Conservation (phyloP, 2,888 invertebrate genomes). For the Zelleria hepariella region DNA sequence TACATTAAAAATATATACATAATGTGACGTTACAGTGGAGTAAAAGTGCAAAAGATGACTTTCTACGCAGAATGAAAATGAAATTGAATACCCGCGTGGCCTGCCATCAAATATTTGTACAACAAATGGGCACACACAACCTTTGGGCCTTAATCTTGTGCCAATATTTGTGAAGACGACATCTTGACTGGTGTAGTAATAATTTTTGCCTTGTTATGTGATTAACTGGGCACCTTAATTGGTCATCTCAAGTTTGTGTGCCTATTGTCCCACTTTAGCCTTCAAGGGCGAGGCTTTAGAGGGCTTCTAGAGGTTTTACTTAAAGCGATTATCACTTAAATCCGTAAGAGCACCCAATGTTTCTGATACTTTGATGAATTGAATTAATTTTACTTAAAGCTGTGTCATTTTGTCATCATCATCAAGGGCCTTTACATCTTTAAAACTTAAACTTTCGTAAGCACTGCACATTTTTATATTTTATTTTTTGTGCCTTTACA, state of each 20-base stretch:
- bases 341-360: too few species aligned
- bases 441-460: too few species aligned
- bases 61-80: conserved; percentile 37
- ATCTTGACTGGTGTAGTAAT: conserved; percentile 20
- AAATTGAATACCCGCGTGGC: conserved; percentile 37
- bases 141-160: conserved; percentile 29
- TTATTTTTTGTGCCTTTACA: too few species aligned
- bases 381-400: too few species aligned
- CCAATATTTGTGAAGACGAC: conserved; percentile 38
- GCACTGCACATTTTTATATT: too few species aligned
- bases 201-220: conserved; percentile 7
- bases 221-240: background rate
- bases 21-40: background rate
- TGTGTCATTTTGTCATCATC: too few species aligned
- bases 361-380: too few species aligned
- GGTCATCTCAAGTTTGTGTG: background rate
- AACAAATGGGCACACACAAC: conserved; percentile 50
- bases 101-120: conserved; percentile 40
- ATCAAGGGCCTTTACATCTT: too few species aligned
- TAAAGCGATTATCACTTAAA: too few species aligned
- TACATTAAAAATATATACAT: background rate
- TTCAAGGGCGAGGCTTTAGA: too few species aligned
- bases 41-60: conserved; percentile 23
- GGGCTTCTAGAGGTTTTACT: background rate
- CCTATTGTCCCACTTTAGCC: background rate